Evolutionary conservation across 2,797 vertebrate genomes (phyloP).

Genomic region (Buceros bicornis): DNA sequence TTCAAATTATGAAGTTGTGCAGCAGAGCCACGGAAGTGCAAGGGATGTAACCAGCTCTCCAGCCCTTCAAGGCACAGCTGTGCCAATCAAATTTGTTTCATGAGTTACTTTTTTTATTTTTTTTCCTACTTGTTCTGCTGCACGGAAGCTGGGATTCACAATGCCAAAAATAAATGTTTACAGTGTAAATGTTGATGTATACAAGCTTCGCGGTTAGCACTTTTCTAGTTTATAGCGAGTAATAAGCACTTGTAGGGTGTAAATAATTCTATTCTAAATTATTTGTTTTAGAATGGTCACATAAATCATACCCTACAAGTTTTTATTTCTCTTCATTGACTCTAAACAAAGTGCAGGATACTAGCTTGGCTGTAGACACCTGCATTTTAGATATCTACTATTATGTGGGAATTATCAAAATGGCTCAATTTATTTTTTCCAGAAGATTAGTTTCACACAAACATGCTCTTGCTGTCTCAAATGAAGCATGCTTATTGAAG

Average conservation of each 20-base stretch:
- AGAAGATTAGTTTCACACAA: conserved; percentile 7
- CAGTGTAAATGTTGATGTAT: background rate
- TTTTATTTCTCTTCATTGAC: background rate
- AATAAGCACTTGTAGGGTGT: background rate
- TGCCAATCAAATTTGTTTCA: background rate
- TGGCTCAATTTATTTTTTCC: background rate
- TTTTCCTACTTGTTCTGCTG: background rate
- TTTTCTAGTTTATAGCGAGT: background rate
- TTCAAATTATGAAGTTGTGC: conserved; percentile 15
- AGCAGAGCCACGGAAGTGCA: background rate
- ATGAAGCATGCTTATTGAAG: background rate
- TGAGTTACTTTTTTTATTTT: background rate
- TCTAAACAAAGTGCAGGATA: background rate
- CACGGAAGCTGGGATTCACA: background rate
- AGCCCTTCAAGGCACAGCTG: background rate
- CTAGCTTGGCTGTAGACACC: background rate
- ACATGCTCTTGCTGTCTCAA: background rate
- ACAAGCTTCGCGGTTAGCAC: background rate
- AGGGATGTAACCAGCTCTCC: background rate
- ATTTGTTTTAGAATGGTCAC: background rate
- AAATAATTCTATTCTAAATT: background rate
- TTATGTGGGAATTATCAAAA: background rate
- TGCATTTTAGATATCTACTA: background rate
- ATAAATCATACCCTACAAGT: background rate
- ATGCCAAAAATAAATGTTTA: background rate